Evolutionary conservation across 2,888 invertebrate species (phyloP).

Genomic region (Rambutsinella grinnellia): DNA sequence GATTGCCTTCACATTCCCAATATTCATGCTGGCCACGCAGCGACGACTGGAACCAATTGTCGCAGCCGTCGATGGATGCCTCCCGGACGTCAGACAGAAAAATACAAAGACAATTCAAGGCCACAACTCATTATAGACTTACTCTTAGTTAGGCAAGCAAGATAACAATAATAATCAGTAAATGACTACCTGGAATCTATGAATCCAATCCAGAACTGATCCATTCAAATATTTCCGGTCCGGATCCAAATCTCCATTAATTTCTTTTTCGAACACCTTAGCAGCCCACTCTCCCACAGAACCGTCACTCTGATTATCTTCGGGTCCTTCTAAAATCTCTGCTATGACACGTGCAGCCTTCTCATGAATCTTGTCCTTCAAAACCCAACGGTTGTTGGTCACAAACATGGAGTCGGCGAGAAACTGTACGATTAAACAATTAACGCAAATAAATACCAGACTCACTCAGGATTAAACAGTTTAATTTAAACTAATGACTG

Average conservation of each 20-base stretch:
- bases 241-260: conserved; percentile 18
- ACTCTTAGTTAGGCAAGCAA: no score
- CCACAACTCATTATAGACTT: conserved; percentile 8
- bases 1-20: conserved; percentile 79
- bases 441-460: neutral
- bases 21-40: conserved; percentile 76
- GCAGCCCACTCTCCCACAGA: conserved; percentile 46
- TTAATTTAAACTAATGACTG: no score
- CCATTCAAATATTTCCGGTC: conserved; percentile 15
- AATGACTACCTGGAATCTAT: conserved; percentile 55
- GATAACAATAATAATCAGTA: neutral
- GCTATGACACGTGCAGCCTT: neutral
- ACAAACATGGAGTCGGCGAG: conserved; percentile 39
- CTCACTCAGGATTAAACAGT: neutral
- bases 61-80: conserved; percentile 76
- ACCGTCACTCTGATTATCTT: conserved; percentile 24
- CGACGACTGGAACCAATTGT: conserved; percentile 78
- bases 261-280: conserved; percentile 35
- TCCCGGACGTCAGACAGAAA: conserved; percentile 71
- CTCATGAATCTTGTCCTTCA: conserved; percentile 24
- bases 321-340: conserved; percentile 42
- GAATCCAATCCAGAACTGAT: conserved; percentile 64
- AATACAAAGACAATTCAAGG: neutral
- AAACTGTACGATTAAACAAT: conserved; percentile 19
- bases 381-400: conserved; percentile 36